Base-by-base conservation (phyloP, 1,140 invertebrate species). In the Whitmania pigra region DNA sequence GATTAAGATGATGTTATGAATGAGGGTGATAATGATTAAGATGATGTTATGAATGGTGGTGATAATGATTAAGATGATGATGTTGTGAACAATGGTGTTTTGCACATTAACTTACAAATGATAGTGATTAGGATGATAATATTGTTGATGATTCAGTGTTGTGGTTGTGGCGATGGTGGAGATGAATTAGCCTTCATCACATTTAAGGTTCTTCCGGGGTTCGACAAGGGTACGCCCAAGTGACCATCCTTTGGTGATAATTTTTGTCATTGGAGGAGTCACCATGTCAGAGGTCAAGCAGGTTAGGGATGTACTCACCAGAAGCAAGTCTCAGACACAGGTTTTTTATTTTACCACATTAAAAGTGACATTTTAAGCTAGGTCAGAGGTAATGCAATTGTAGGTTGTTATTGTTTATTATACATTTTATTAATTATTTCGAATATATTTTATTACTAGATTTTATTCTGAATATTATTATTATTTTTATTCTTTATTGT, bases 221-320 rank as follows among this genome's bases (percentile, higher is more conserved):
- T 76, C 77, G 0, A 73, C 75, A 25, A 79, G 78, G 53, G 78
- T 78, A 22, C 74, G 77, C 4, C 78, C 78, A 2, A 77, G 75
- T 72, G 78, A 79, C 70, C 73, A 78, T 57, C 77, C 77, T 25
- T 53, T 79, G 15, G 49, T 79, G 43, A 75, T 79, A 17, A n/a
- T 79, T 43, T 79, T 78, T 73, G 74, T 79, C 0, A 69, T 79
- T 22, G 78, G 78, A 9, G 78, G 78, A 1, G 70, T 78, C 0
- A 79, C 78, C 17, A n/a, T 71, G 17, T 74, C 77, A 49, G 78
- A 79, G 72, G 74, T 77, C 0, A 78, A 77, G 73, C 75, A 77
- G 57, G 76, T 79, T 40, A 74, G 71, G 67, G 78, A 79, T 53
- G 71, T 72, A 0, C 27, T 78, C 0, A n/a, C 76, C 53, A 69